phyloP scores from a whole-genome alignment of 2,797 vertebrate genomes.

The Hyperoplus lanceolatus region DNA sequence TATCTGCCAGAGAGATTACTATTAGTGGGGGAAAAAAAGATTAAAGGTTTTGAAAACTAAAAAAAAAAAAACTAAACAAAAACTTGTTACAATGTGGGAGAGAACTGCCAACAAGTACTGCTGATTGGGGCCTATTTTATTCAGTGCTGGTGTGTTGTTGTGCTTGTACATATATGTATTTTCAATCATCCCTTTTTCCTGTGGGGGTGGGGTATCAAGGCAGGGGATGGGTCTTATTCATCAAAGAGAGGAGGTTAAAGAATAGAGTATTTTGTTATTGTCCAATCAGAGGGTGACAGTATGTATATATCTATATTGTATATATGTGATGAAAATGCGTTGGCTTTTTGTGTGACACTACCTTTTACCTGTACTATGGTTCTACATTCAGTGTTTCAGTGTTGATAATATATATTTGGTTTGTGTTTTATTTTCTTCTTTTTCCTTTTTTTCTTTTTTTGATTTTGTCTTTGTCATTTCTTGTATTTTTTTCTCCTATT shows the following conservation, averaged over 20 bases:
- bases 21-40: slow-evolving; percentile 50
- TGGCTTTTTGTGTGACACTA: slow-evolving; percentile 95
- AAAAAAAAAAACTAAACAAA: slow-evolving; percentile 58
- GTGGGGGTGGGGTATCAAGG: slow-evolving; percentile 85
- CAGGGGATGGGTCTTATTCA: slow-evolving; percentile 84
- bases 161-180: slow-evolving; percentile 95
- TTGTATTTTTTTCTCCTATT: slow-evolving; percentile 80
- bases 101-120: slow-evolving; percentile 89
- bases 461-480: slow-evolving; percentile 88
- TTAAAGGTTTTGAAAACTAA: slow-evolving; percentile 20
- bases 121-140: slow-evolving; percentile 92
- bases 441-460: slow-evolving; percentile 82
- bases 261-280: slow-evolving; percentile 98
- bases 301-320: slow-evolving; percentile 98
- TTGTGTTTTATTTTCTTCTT: slow-evolving; percentile 81
- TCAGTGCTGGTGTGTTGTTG: slow-evolving; percentile 93
- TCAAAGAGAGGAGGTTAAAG: slow-evolving; percentile 83
- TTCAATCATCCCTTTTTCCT: slow-evolving; percentile 89
- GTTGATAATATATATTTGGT: slow-evolving; percentile 93
- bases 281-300: slow-evolving; percentile 92
- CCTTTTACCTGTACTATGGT: slow-evolving; percentile 94
- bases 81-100: slow-evolving; percentile 86
- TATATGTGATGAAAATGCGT: slow-evolving; percentile 96
- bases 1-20: slow-evolving; percentile 89
- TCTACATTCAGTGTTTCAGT: slow-evolving; percentile 97